Conservation (phyloP, 2,113 vertebrate genomes). For the Synodontis membranacea region DNA sequence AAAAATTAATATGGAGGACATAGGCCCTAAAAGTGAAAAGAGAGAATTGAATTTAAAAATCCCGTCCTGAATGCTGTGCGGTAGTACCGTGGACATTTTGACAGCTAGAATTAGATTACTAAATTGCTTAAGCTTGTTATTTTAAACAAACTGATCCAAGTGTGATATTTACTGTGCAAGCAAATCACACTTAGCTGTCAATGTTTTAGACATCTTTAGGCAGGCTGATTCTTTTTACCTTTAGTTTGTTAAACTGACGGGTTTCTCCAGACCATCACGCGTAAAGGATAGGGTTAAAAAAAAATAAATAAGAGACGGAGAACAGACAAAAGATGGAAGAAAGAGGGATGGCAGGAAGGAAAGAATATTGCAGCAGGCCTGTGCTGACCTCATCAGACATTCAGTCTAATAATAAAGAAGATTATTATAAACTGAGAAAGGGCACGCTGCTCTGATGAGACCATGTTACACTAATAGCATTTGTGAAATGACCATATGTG, state of each 20-base stretch:
- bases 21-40: too few relatives aligned
- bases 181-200: neutral
- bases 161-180: too few relatives aligned
- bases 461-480: slow-evolving; percentile 43
- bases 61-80: too few relatives aligned
- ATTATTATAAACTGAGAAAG: slow-evolving; percentile 50
- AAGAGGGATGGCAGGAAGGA: neutral
- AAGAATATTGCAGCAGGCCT: slow-evolving; percentile 1
- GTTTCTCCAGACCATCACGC: neutral
- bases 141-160: too few relatives aligned
- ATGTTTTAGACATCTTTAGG: neutral
- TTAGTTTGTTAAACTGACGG: neutral
- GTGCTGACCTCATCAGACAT: slow-evolving; percentile 30
- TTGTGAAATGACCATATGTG: slow-evolving; percentile 37
- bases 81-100: too few relatives aligned
- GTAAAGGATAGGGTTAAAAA: neutral
- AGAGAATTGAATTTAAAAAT: neutral
- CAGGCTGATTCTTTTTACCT: neutral
- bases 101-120: too few relatives aligned
- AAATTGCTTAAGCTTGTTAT: too few relatives aligned
- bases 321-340: slow-evolving; percentile 16
- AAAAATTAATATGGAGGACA: too few relatives aligned
- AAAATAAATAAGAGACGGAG: neutral
- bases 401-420: slow-evolving; percentile 47
- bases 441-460: slow-evolving; percentile 21